These are phyloP conservation scores for Neolamprologus falcicula DNA, from an alignment of 2,113 vertebrate species.

Conservation along the genomic window DNA sequence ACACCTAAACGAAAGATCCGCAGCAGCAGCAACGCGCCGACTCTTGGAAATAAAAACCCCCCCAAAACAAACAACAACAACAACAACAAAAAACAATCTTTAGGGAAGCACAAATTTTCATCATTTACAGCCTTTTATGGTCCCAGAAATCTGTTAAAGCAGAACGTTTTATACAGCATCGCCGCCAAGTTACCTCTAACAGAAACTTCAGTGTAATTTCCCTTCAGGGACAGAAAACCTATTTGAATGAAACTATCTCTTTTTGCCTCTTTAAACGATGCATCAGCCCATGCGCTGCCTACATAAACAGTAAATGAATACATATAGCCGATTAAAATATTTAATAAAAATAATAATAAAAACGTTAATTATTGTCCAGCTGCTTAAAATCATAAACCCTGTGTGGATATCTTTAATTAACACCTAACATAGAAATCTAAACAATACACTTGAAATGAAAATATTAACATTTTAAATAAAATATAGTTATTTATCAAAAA, in stretches of 20 bases:
- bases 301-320: background rate
- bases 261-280: background rate
- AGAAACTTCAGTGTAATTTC: background rate
- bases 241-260: background rate
- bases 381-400: background rate
- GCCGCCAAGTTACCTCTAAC: background rate
- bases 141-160: slow-evolving; percentile 29
- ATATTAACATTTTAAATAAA: background rate
- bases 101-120: slow-evolving; percentile 4
- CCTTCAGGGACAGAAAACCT: background rate
- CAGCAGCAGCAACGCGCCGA: slow-evolving; percentile 22
- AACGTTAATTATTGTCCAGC: background rate
- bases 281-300: background rate
- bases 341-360: background rate
- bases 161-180: background rate
- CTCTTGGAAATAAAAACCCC: background rate
- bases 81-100: background rate
- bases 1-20: background rate
- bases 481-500: background rate
- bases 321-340: background rate
- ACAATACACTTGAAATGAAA: background rate
- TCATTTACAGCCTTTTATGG: slow-evolving; percentile 20
- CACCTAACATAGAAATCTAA: background rate
- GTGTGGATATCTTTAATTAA: background rate
- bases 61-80: background rate